A percentile compares a stretch with the other conserved stretches of the same genome.
Conservation (phyloP, 2,113 vertebrate genomes). For the Pteropus alecto region DNA sequence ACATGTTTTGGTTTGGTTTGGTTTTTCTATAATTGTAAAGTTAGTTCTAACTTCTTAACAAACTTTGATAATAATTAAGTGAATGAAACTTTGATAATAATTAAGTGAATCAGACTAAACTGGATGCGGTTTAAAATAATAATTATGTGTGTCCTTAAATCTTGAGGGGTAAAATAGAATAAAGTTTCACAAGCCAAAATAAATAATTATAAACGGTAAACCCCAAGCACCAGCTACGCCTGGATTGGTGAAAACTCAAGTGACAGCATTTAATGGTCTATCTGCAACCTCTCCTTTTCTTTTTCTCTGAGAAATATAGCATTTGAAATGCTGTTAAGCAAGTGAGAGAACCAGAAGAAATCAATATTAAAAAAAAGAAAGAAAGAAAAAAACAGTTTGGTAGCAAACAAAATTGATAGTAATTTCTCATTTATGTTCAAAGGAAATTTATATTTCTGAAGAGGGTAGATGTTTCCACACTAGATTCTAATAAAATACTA, state of each 20-base stretch:
- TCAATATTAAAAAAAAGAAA: not conserved
- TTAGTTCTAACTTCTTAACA: conserved; percentile 50
- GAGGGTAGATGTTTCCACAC: not conserved
- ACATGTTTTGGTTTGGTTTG: not conserved
- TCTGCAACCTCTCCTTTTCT: not conserved
- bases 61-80: conserved; percentile 32
- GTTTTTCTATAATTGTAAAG: not conserved
- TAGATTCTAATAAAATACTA: not conserved
- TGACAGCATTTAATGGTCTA: not conserved
- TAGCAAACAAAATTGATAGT: not conserved
- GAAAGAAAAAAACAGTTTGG: not conserved
- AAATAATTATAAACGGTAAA: not conserved
- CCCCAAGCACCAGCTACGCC: not conserved
- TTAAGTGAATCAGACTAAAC: not conserved
- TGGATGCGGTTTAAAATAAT: not conserved
- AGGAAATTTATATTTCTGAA: not conserved
- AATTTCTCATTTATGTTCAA: not conserved
- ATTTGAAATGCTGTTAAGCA: conserved; percentile 1
- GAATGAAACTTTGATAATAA: conserved; percentile 48
- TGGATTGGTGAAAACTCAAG: not conserved
- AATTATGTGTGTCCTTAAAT: not conserved
- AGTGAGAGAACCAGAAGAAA: conserved; percentile 12
- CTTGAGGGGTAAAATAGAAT: not conserved
- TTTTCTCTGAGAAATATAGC: not conserved
- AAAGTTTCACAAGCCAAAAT: not conserved